phyloP scores from a whole-genome alignment of 2,797 vertebrate species.

The Cynodonichthys magdalenae region DNA sequence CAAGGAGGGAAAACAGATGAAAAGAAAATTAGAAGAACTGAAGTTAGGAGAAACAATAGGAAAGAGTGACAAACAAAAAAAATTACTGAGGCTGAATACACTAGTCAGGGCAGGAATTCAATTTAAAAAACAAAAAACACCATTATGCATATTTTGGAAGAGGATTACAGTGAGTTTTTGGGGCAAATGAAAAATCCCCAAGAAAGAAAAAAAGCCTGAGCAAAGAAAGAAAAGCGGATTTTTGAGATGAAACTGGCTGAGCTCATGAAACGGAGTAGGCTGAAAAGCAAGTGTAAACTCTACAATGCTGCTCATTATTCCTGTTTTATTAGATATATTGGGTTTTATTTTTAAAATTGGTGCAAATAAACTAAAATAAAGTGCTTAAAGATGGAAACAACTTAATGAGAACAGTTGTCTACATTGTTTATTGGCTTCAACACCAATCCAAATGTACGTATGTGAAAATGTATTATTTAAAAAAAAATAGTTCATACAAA shows the following conservation, averaged over 20 bases:
- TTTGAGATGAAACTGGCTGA: constrained; percentile 50
- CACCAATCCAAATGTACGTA: too few species aligned
- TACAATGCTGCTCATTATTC: constrained; percentile 11
- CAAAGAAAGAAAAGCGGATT: constrained; percentile 66
- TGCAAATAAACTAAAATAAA: background rate
- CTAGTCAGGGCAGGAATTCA: constrained; percentile 10
- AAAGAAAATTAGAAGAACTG: constrained; percentile 19
- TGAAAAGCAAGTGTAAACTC: constrained; percentile 9
- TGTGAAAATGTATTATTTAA: too few species aligned
- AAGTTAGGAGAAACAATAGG: constrained; percentile 15
- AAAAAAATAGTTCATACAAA: too few species aligned
- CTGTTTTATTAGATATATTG: background rate
- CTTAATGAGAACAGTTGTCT: too few species aligned
- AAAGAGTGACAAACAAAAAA: constrained; percentile 20
- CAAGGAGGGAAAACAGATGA: constrained; percentile 10
- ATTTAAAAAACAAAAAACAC: constrained; percentile 19
- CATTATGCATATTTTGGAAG: constrained; percentile 57
- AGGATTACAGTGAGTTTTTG: constrained; percentile 58
- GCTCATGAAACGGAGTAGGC: constrained; percentile 21
- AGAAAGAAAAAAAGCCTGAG: constrained; percentile 51
- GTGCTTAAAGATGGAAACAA: background rate
- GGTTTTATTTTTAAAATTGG: background rate
- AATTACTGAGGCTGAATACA: constrained; percentile 16
- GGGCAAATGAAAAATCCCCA: constrained; percentile 42
- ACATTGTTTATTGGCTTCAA: too few species aligned